Conservation (phyloP, 2,113 vertebrate genomes). For the Penelope pileata region DNA sequence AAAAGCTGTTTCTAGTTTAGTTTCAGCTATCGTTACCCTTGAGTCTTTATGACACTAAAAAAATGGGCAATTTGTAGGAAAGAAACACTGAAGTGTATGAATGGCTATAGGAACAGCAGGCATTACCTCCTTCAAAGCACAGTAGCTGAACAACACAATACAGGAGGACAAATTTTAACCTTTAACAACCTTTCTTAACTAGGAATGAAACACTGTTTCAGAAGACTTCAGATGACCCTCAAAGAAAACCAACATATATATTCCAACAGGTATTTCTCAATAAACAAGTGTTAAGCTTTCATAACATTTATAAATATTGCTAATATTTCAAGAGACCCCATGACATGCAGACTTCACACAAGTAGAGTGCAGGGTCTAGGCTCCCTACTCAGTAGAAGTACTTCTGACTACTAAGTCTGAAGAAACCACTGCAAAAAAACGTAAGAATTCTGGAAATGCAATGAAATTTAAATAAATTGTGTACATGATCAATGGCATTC, state of each 20-base stretch:
- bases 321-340: neutral
- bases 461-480: neutral
- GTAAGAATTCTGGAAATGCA: neutral
- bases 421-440: neutral
- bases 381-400: neutral
- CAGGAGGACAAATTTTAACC: neutral
- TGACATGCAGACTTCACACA: neutral
- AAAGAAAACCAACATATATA: neutral
- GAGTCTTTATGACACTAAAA: neutral
- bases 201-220: neutral
- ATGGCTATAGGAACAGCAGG: neutral
- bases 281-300: neutral
- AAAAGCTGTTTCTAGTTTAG: neutral
- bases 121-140: neutral
- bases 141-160: neutral
- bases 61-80: neutral
- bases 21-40: neutral
- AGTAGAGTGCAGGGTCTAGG: neutral
- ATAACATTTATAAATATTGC: neutral
- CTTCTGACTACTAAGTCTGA: neutral
- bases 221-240: neutral
- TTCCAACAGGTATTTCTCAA: neutral
- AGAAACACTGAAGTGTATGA: neutral
- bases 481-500: neutral
- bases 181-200: neutral